Percentiles rank a stretch among this genome's conserved stretches.
Conservation (phyloP, 1,140 invertebrate species). For the Oryctes rhinoceros region DNA sequence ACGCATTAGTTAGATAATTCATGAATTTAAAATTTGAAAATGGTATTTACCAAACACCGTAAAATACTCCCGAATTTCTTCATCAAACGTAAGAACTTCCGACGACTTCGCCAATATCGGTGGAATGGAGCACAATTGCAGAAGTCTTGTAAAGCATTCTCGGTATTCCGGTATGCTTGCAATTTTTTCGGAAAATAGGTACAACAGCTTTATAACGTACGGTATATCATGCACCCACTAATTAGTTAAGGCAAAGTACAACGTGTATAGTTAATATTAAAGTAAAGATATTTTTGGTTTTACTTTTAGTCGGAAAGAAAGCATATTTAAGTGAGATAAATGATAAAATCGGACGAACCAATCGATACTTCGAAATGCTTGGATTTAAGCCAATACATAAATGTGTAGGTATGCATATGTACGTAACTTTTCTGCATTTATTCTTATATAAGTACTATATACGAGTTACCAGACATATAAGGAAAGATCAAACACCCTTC, state of each 20-base stretch:
- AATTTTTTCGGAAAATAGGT: slow-evolving; percentile 31
- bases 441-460: too few relatives aligned
- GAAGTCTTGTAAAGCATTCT: slow-evolving; percentile 3
- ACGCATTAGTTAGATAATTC: background rate
- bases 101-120: slow-evolving; percentile 22
- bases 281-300: too few relatives aligned
- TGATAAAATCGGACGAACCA: too few relatives aligned
- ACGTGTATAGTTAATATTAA: too few relatives aligned
- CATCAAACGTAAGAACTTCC: slow-evolving; percentile 6
- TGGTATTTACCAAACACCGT: slow-evolving; percentile 23
- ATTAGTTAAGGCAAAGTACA: background rate
- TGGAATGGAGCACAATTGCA: background rate
- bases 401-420: too few relatives aligned
- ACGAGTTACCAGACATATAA: too few relatives aligned
- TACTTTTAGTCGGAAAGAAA: too few relatives aligned
- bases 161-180: background rate
- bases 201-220: background rate
- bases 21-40: background rate
- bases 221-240: slow-evolving; percentile 32
- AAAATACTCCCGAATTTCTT: slow-evolving; percentile 26
- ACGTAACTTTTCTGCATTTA: too few relatives aligned
- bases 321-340: too few relatives aligned
- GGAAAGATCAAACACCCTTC: too few relatives aligned
- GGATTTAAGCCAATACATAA: too few relatives aligned
- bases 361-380: too few relatives aligned